Conservation (phyloP, 2,888 invertebrate genomes). For the Gastrophysa polygoni region DNA sequence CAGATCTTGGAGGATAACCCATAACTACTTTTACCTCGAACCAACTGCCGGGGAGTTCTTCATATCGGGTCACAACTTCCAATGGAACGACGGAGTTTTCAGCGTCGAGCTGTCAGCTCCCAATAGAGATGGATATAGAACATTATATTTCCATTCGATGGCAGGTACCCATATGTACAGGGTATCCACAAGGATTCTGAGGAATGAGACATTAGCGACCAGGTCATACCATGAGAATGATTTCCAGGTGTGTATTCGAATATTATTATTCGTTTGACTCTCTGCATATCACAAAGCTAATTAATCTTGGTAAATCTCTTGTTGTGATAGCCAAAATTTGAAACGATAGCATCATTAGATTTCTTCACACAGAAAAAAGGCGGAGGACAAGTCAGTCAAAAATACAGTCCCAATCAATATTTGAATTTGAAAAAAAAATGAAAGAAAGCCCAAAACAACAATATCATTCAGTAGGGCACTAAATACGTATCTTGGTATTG, state of each 20-base stretch:
- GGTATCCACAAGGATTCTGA: constrained; percentile 69
- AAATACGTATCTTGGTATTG: too few relatives aligned
- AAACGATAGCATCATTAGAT: too few relatives aligned
- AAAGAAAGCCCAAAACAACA: too few relatives aligned
- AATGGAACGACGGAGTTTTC: constrained; percentile 83
- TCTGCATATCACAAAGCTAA: too few relatives aligned
- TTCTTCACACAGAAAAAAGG: too few relatives aligned
- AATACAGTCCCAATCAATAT: too few relatives aligned
- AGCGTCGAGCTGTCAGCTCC: constrained; percentile 68
- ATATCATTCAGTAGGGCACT: too few relatives aligned
- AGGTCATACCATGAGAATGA: constrained; percentile 62
- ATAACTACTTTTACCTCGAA: constrained; percentile 78
- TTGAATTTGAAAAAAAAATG: too few relatives aligned
- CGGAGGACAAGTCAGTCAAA: too few relatives aligned
- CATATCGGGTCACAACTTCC: constrained; percentile 72
- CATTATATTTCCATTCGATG: constrained; percentile 79
- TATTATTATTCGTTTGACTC: too few relatives aligned
- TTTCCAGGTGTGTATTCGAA: constrained; percentile 59
- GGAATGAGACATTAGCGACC: constrained; percentile 62
- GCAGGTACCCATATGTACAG: constrained; percentile 73
- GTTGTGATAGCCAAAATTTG: too few relatives aligned
- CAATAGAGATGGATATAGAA: constrained; percentile 62
- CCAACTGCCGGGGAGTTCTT: constrained; percentile 70
- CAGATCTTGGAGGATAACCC: constrained; percentile 69
- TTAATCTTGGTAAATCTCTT: too few relatives aligned